A percentile compares a stretch with the other conserved stretches of the same genome.
These are phyloP conservation scores for Callocephalon fimbriatum DNA, from an alignment of 2,113 vertebrate species.

Conservation along the genomic window DNA sequence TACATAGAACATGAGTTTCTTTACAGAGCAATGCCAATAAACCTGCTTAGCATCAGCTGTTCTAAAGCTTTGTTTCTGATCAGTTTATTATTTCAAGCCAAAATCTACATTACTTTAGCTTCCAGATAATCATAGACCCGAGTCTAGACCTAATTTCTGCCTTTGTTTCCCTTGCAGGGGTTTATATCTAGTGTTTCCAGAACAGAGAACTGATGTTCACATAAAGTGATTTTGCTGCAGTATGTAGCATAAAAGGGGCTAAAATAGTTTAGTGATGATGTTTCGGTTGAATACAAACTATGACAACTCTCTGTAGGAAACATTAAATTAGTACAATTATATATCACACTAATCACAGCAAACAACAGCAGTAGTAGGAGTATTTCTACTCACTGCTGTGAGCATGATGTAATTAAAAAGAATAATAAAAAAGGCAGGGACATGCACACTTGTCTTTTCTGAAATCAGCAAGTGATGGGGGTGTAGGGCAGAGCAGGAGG, in stretches of 20 bases:
- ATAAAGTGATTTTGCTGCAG: not conserved
- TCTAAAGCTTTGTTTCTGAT: not conserved
- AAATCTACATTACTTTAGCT: not conserved
- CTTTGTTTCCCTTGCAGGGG: not conserved
- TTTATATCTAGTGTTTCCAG: not conserved
- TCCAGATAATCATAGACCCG: not conserved
- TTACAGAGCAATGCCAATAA: not conserved
- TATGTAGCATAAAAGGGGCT: not conserved
- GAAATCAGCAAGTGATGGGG: not conserved
- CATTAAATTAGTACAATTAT: not conserved
- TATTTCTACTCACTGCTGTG: not conserved
- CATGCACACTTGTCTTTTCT: not conserved
- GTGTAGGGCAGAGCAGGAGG: not conserved
- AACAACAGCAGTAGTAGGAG: not conserved
- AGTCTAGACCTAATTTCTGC: not conserved
- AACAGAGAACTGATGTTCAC: not conserved
- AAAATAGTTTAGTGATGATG: not conserved
- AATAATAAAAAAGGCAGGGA: rapidly evolving
- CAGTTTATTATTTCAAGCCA: not conserved
- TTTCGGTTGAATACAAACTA: not conserved
- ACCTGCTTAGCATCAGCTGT: not conserved
- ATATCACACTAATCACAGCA: not conserved
- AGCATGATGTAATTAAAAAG: not conserved
- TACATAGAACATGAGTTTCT: not conserved
- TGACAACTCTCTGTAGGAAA: not conserved